Percentiles rank a stretch among this genome's conserved stretches.
phyloP scores from a whole-genome alignment of 2,888 invertebrate species.

The Pollenia amentaria region DNA sequence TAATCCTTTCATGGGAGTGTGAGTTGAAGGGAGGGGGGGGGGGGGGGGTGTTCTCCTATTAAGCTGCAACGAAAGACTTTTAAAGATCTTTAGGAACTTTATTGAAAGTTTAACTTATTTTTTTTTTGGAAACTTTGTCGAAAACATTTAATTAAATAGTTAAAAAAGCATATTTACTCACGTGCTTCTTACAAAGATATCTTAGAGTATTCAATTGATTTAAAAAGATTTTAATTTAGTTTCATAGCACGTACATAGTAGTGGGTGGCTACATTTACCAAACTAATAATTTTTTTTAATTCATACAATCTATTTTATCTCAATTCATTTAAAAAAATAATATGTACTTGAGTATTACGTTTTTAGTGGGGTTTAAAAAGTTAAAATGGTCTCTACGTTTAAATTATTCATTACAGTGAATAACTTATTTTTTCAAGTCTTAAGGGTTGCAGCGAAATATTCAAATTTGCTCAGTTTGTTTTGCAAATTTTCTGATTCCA shows the following conservation, averaged over 20 bases:
- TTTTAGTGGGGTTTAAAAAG: neutral
- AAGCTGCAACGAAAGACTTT: constrained; percentile 29
- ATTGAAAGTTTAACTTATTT: constrained; percentile 30
- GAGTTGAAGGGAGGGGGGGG: neutral
- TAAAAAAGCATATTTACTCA: constrained; percentile 39
- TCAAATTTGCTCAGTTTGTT: too few relatives aligned
- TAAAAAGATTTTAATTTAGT: constrained; percentile 6
- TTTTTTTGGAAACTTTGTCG: neutral
- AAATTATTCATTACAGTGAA: too few relatives aligned
- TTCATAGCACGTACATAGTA: neutral
- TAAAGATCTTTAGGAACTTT: constrained; percentile 38
- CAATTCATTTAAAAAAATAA: too few relatives aligned
- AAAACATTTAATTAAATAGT: constrained; percentile 59
- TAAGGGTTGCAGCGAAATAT: too few relatives aligned
- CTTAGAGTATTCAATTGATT: neutral
- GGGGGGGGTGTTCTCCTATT: neutral
- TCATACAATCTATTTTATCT: too few relatives aligned
- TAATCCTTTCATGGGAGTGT: constrained; percentile 12
- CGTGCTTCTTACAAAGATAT: constrained; percentile 4
- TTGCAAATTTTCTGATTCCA: too few relatives aligned
- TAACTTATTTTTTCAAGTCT: too few relatives aligned
- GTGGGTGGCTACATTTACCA: too few relatives aligned
- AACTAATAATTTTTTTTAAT: too few relatives aligned
- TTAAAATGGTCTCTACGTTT: too few relatives aligned
- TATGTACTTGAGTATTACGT: too few relatives aligned